Conservation (phyloP, 2,797 vertebrate genomes). For the Melanotaenia parkinsoni region DNA sequence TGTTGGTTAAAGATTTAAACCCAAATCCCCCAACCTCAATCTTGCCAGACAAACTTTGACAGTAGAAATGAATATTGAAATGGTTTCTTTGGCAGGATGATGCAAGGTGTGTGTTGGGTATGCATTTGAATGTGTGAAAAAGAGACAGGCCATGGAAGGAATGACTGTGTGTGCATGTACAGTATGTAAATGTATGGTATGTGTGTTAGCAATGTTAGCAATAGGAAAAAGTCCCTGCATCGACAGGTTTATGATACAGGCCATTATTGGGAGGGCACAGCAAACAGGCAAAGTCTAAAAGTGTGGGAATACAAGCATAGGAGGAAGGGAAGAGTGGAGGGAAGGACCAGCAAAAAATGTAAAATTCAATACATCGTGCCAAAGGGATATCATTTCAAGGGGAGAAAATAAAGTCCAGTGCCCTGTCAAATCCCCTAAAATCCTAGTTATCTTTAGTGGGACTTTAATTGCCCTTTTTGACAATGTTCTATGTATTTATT, state of each 20-base stretch:
- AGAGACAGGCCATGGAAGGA: background rate
- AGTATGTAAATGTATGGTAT: conserved; percentile 1
- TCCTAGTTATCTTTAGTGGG: background rate
- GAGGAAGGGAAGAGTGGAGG: background rate
- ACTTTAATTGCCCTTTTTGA: conserved; percentile 2
- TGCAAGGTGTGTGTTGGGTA: conserved; percentile 16
- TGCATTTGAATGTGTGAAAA: conserved; percentile 2
- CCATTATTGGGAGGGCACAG: conserved; percentile 35
- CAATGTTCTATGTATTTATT: background rate
- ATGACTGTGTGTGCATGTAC: conserved; percentile 13
- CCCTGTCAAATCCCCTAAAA: background rate
- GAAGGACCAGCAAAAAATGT: background rate
- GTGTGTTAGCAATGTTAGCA: conserved; percentile 45
- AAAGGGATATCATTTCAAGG: no score
- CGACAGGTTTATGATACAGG: conserved; percentile 52
- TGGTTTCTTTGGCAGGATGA: conserved; percentile 24
- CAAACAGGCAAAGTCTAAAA: conserved; percentile 30
- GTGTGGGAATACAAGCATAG: conserved; percentile 8
- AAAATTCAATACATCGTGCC: background rate
- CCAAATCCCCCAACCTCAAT: conserved; percentile 29
- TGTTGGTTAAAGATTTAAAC: conserved; percentile 38
- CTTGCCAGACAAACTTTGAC: conserved; percentile 58
- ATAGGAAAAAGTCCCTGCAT: conserved; percentile 56
- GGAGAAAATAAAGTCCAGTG: conserved; percentile 1
- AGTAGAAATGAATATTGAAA: conserved; percentile 66